Base-by-base conservation (phyloP, 1,140 invertebrate species). In the Saccostrea glomerata region DNA sequence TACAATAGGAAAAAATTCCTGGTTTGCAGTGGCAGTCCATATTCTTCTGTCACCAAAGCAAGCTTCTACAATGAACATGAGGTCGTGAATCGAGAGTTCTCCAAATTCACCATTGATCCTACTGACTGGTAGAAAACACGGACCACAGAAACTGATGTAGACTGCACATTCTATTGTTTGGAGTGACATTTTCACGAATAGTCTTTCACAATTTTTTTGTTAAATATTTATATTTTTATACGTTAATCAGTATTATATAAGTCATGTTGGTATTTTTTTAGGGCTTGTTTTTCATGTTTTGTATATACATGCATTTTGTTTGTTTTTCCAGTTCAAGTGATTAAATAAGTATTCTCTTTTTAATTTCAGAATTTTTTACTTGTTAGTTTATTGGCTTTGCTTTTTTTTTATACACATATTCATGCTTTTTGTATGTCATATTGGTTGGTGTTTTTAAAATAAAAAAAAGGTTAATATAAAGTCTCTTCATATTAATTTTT, bases 1-100 rank as follows among this genome's bases (percentile, higher is more conserved):
- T 85, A 11, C 17, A 17, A 77, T 85, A 95, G 95, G 97, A 97
- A 97, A 95, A 91, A 96, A 25, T 97, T 97, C 97, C 93, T 97
- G 13, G 95, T 95, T 90, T 94, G 94, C 30, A 96, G 93, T 54
- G 97, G 97, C 54, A 97, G 97, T 94, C 97, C 97, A 9, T 94
- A 95, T 86, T 97, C 96, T 63, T 94, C 94, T 89, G 97, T 97
- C 89, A 96, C 97, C 1, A 96, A 96, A 92, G 96, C 96, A 3
- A 96, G 96, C 84, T 97, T 97, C 92, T 92, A 54, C 96, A 97
- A 91, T 77, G 87, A 89, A 73, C 85, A 60, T 70, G 60, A 87
- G 58, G 2, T 88, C 7, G 86, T 82, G 2, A 20, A 63, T 13
- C 30, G n/a, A 60, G 89, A 90, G 3, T 88, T 86, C 58, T 55